Percentiles rank a stretch among this genome's conserved stretches.
Conservation (phyloP, 2,797 vertebrate genomes). For the Microctenopoma lineatum region DNA sequence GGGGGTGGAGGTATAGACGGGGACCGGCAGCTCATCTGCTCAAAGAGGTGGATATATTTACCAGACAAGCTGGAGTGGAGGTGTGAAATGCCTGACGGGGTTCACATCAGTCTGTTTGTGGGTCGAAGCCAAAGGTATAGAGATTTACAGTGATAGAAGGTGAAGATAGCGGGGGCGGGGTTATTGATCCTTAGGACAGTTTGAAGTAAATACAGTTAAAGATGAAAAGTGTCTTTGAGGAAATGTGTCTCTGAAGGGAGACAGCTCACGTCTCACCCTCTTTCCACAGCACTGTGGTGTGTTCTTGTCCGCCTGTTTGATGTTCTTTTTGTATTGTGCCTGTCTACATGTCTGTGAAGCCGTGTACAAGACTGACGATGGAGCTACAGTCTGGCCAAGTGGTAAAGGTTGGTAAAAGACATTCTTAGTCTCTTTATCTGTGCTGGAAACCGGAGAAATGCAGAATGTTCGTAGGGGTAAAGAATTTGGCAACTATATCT, state of each 20-base stretch:
- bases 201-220: slow-evolving; percentile 58
- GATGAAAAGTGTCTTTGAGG: slow-evolving; percentile 55
- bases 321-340: slow-evolving; percentile 4
- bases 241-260: slow-evolving; percentile 40
- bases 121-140: slow-evolving; percentile 44
- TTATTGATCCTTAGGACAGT: slow-evolving; percentile 60
- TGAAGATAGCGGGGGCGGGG: slow-evolving; percentile 38
- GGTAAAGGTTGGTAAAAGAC: no score
- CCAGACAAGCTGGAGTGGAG: slow-evolving; percentile 55
- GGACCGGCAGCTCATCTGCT: slow-evolving; percentile 16
- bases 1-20: neutral
- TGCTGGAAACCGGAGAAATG: no score
- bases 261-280: slow-evolving; percentile 3
- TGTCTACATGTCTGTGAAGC: neutral
- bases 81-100: slow-evolving; percentile 63
- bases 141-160: slow-evolving; percentile 36
- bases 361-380: neutral
- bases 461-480: no score
- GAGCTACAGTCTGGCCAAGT: no score
- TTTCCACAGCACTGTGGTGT: slow-evolving; percentile 7
- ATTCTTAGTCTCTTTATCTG: no score
- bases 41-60: slow-evolving; percentile 58
- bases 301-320: slow-evolving; percentile 36
- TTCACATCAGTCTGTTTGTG: slow-evolving; percentile 57
- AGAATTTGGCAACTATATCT: no score